Evolutionary conservation across 2,797 vertebrate species (phyloP).

Genomic region (Clarias fuscus): DNA sequence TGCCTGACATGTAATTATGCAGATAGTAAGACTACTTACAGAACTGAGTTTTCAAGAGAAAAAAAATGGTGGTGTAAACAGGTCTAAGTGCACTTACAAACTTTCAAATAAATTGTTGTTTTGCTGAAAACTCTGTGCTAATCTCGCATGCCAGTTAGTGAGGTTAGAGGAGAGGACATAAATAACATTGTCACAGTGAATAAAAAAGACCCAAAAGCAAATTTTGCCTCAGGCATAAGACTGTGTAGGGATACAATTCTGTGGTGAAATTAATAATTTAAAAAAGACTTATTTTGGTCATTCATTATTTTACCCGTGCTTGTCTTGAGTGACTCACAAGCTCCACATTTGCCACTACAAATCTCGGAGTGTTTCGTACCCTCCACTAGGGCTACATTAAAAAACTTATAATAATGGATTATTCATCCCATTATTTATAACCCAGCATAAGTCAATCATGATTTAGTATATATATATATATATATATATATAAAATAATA

Average conservation of each 20-base stretch:
- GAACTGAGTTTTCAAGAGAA: background rate
- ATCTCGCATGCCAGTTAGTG: background rate
- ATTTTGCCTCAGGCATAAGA: background rate
- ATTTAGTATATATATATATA: too few relatives aligned
- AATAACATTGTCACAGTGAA: conserved; percentile 11
- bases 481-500: too few relatives aligned
- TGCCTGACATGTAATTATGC: background rate
- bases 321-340: background rate
- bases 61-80: background rate
- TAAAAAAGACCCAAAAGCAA: background rate
- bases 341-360: background rate
- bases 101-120: conserved; percentile 14
- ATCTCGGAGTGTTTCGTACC: background rate
- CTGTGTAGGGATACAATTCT: background rate
- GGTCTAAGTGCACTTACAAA: background rate
- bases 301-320: background rate
- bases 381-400: background rate
- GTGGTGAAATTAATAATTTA: background rate
- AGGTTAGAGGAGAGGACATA: background rate
- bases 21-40: conserved; percentile 20
- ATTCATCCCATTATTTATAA: background rate
- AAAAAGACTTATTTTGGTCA: background rate
- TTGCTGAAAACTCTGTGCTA: conserved; percentile 13
- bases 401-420: background rate
- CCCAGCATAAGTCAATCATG: too few relatives aligned